Base-by-base conservation (phyloP, 2,888 invertebrate genomes). In the Tetheella fluctuosa region DNA sequence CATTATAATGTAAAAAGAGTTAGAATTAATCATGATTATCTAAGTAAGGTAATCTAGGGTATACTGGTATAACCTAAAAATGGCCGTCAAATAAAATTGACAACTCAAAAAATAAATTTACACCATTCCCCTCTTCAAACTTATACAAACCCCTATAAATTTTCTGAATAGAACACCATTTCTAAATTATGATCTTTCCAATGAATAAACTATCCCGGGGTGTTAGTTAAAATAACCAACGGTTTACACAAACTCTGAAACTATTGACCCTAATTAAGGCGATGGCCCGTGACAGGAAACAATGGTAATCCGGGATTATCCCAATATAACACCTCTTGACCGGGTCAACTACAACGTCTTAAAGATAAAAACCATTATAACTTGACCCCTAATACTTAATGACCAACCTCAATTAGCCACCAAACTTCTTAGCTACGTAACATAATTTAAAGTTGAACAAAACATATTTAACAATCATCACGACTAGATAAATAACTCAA, bases 251-350 rank as follows among this genome's bases (percentile, higher is more conserved):
- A n/a, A n/a, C 34, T 34, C 39, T 63, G 75, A 72, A 87, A 89
- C 88, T 90, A 89, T 85, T 85, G 89, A 89, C 90, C 92, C 84
- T 86, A 85, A 90, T 91, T 90, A 89, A 86, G 77, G 85, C 86
- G 86, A 86, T 88, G 85, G 81, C 73, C 88, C 88, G 84, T 80
- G 84, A 80, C 85, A 80, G 87, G 81, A 86, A 84, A 87, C 88
- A 82, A 76, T 76, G 73, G 83, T 89, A 87, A 91, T 88, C 91
- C 91, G 71, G 88, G 91, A 89, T 92, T 85, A 91, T 90, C 89
- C 90, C 85, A 82, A 86, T 89, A 89, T 84, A 91, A 89, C 91
- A 90, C 89, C 90, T 90, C 91, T 87, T 87, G 85, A 85, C 84
- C 85, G 77, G 73, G 66, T 72, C 71, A 64, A 66, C 39, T 39